A percentile compares a stretch with the other conserved stretches of the same genome.
Evolutionary conservation across 1,140 invertebrate species (phyloP).

Genomic region (Plodia interpunctella): DNA sequence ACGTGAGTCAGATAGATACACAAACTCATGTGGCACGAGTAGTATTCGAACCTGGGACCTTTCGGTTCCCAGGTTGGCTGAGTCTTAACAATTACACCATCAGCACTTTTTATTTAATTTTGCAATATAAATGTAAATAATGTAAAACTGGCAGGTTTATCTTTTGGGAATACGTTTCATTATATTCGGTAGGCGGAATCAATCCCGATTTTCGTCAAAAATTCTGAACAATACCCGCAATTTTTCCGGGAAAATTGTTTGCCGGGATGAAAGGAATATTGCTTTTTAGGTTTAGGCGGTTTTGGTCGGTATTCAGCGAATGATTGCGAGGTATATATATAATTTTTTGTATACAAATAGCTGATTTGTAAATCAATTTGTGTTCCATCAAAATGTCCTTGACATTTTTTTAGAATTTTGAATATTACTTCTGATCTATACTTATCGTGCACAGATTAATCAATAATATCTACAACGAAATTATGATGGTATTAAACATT

Average conservation of each 20-base stretch:
- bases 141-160: slow-evolving; percentile 27
- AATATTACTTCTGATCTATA: too few species aligned
- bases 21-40: too few species aligned
- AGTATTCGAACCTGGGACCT: too few species aligned
- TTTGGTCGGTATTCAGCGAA: slow-evolving; percentile 13
- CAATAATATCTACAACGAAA: too few species aligned
- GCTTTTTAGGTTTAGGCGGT: slow-evolving; percentile 9
- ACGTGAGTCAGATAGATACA: too few species aligned
- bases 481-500: too few species aligned
- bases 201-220: slow-evolving; percentile 39
- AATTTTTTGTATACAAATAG: slow-evolving; percentile 25
- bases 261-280: slow-evolving; percentile 10
- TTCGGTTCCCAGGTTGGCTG: too few species aligned
- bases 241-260: slow-evolving; percentile 19
- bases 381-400: too few species aligned
- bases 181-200: slow-evolving; percentile 38
- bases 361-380: not conserved
- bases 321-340: slow-evolving; percentile 13
- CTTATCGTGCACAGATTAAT: too few species aligned
- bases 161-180: slow-evolving; percentile 42
- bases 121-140: slow-evolving; percentile 55
- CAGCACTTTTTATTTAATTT: slow-evolving; percentile 38
- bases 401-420: too few species aligned
- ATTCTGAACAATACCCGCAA: slow-evolving; percentile 11
- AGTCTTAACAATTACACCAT: not conserved